phyloP scores from a whole-genome alignment of 2,113 vertebrate species.

The human (Homo sapiens) region DNA sequence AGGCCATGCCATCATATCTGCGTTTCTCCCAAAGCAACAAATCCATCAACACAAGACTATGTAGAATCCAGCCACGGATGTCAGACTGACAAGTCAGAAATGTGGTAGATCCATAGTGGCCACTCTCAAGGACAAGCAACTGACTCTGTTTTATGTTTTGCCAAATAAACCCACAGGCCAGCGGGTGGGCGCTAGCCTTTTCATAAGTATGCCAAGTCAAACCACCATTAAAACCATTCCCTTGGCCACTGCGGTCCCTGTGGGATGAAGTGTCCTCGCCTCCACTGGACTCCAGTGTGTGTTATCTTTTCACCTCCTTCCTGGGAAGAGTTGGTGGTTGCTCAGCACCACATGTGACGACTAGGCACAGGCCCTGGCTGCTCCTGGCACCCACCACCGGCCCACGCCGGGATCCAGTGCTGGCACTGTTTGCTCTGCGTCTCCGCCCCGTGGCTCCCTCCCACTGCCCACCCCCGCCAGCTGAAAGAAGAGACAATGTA shows the following conservation, averaged over 20 bases:
- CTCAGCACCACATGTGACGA: constrained; percentile 57
- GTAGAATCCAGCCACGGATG: background rate
- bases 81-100: background rate
- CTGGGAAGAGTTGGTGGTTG: constrained; percentile 48
- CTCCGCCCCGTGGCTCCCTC: constrained; percentile 72
- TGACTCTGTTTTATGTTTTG: constrained; percentile 67
- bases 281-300: constrained; percentile 57
- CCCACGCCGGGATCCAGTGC: constrained; percentile 64
- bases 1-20: background rate
- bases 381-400: constrained; percentile 13
- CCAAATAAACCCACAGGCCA: constrained; percentile 57
- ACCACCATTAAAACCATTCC: constrained; percentile 63
- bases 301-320: constrained; percentile 71
- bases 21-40: background rate
- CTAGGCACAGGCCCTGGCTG: constrained; percentile 71
- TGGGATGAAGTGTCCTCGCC: constrained; percentile 46
- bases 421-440: constrained; percentile 61
- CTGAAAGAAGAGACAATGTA: constrained; percentile 73
- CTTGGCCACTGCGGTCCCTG: constrained; percentile 44
- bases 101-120: background rate
- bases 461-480: constrained; percentile 55
- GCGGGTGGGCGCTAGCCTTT: constrained; percentile 60
- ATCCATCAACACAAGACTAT: background rate
- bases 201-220: constrained; percentile 21
- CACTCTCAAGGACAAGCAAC: constrained; percentile 58